phyloP scores from a whole-genome alignment of 2,113 vertebrate species.

The Thalassarche chlororhynchos region DNA sequence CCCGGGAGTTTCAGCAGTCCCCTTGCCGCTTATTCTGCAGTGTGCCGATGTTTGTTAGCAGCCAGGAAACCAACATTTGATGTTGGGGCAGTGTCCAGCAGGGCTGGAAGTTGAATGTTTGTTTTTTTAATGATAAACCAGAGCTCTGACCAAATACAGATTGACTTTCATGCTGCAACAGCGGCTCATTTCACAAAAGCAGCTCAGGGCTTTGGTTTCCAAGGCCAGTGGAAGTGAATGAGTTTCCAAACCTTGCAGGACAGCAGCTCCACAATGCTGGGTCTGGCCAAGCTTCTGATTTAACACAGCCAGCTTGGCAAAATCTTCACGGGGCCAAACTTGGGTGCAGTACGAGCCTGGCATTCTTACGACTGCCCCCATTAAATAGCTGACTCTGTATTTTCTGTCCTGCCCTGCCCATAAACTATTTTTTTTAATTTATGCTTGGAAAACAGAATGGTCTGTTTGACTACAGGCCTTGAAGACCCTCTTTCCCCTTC shows the following conservation, averaged over 20 bases:
- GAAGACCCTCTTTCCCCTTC: background rate
- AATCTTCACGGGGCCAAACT: background rate
- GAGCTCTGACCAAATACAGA: slow-evolving; percentile 44
- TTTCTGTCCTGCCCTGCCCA: background rate
- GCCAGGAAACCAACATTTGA: slow-evolving; percentile 42
- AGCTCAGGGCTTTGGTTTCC: background rate
- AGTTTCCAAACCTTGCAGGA: background rate
- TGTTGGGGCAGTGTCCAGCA: slow-evolving; percentile 18
- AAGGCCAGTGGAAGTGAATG: background rate
- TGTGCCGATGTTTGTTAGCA: background rate
- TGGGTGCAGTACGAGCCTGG: background rate
- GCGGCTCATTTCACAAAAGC: background rate
- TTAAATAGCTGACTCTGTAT: background rate
- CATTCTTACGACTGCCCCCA: background rate
- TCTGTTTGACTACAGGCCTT: background rate
- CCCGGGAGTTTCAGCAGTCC: background rate
- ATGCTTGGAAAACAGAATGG: background rate
- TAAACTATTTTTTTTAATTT: background rate
- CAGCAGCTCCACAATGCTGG: background rate
- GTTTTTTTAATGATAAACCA: slow-evolving; percentile 34
- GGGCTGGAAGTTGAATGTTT: slow-evolving; percentile 39
- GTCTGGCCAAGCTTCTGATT: background rate
- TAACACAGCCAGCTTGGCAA: background rate
- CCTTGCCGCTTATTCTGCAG: background rate
- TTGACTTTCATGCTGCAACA: background rate